Conservation (phyloP, 2,113 vertebrate species). For the Gracilinanus agilis region DNA sequence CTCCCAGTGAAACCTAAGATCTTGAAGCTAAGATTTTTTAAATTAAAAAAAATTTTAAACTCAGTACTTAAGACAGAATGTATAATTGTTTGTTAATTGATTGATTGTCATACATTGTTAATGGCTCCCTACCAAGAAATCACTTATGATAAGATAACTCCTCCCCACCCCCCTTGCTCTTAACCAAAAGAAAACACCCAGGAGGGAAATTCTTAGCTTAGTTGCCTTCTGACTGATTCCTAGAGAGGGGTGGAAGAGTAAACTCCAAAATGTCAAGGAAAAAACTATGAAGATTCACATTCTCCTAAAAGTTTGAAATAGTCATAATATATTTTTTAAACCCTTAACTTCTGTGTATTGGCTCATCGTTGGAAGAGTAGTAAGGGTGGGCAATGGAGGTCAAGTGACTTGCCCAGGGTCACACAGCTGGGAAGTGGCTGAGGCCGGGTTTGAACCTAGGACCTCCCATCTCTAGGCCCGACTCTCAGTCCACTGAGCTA, state of each 20-base stretch:
- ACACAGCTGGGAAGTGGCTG: no score
- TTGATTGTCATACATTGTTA: neutral
- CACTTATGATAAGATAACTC: neutral
- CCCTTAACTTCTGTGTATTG: no score
- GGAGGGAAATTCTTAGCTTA: neutral
- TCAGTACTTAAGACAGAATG: neutral
- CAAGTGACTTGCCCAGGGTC: no score
- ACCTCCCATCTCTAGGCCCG: no score
- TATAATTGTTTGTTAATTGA: neutral
- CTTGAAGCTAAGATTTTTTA: neutral
- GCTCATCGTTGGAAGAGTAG: no score
- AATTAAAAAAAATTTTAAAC: neutral
- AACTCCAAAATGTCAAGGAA: neutral
- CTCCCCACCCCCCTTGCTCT: neutral
- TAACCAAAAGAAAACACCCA: neutral
- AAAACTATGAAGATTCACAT: neutral
- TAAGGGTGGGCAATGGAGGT: no score
- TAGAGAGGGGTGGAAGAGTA: neutral
- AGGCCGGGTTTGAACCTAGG: no score
- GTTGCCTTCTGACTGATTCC: neutral
- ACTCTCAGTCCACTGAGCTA: no score
- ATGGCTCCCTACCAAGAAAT: neutral
- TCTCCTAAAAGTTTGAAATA: conserved; percentile 41
- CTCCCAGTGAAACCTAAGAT: neutral
- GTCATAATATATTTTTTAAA: neutral